phyloP scores from a whole-genome alignment of 1,140 invertebrate genomes.

The Pachypsylla venusta region DNA sequence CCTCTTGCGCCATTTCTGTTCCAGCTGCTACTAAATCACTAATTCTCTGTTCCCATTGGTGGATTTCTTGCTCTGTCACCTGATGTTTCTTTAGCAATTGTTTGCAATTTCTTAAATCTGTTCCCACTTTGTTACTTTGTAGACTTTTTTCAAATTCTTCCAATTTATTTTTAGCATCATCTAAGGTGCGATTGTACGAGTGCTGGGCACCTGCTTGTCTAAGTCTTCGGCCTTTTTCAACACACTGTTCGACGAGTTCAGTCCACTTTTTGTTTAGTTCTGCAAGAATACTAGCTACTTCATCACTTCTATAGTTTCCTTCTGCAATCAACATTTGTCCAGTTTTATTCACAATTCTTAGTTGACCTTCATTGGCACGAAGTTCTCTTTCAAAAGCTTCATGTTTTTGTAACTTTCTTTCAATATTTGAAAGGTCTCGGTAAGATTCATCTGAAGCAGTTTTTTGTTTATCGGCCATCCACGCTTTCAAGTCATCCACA shows the following conservation, averaged over 20 bases:
- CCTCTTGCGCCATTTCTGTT: conserved; percentile 76
- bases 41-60: conserved; percentile 58
- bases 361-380: conserved; percentile 56
- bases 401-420: conserved; percentile 90
- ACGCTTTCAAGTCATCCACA: conserved; percentile 69
- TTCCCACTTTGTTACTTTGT: conserved; percentile 63
- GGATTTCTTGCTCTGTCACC: conserved; percentile 62
- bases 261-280: conserved; percentile 61
- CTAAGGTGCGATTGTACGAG: conserved; percentile 55
- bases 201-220: conserved; percentile 65
- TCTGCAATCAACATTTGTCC: conserved; percentile 52
- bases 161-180: conserved; percentile 64
- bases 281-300: conserved; percentile 46
- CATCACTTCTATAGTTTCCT: conserved; percentile 49
- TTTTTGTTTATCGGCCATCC: conserved; percentile 85
- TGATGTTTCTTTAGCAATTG: conserved; percentile 75
- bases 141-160: conserved; percentile 59
- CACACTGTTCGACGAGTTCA: conserved; percentile 45
- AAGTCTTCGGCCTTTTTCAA: conserved; percentile 71
- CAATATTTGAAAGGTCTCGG: conserved; percentile 77
- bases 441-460: conserved; percentile 86
- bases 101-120: conserved; percentile 75
- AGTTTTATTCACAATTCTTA: conserved; percentile 61
- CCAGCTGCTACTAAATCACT: conserved; percentile 60
- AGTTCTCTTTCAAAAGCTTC: conserved; percentile 94